phyloP scores from a whole-genome alignment of 1,140 invertebrate genomes.

The Eriosoma lanigerum region DNA sequence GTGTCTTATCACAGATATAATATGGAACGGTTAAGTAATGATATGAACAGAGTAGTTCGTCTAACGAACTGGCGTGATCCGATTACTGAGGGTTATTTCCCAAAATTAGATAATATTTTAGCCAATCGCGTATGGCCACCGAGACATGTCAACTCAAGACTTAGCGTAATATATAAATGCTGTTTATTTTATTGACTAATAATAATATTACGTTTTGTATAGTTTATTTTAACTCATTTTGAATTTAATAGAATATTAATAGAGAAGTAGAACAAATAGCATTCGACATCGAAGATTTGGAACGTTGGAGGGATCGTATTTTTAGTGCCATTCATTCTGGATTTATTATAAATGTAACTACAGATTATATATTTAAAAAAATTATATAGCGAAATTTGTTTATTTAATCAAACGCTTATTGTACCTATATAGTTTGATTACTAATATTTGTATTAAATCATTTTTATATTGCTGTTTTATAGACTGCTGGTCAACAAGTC shows the following conservation, averaged over 20 bases:
- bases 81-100: conserved; percentile 71
- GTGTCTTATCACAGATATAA: conserved; percentile 65
- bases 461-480: not conserved
- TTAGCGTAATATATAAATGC: conserved; percentile 58
- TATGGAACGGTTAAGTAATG: conserved; percentile 68
- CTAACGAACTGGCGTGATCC: conserved; percentile 66
- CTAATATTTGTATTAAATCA: too few species aligned
- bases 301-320: conserved; percentile 75
- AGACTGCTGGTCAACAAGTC: conserved; percentile 57
- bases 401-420: too few species aligned
- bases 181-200: not conserved
- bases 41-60: conserved; percentile 63
- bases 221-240: not conserved
- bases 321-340: conserved; percentile 73
- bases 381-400: not conserved
- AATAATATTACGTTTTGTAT: too few species aligned
- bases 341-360: conserved; percentile 58
- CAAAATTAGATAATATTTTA: conserved; percentile 70
- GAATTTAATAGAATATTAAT: conserved; percentile 62
- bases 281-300: conserved; percentile 69
- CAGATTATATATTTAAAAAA: not conserved
- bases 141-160: conserved; percentile 63
- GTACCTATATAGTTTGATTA: too few species aligned
- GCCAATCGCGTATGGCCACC: conserved; percentile 68
- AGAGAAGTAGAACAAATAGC: conserved; percentile 68